Evolutionary conservation across 2,888 invertebrate genomes (phyloP).

Genomic region (Tachystola acroxantha): DNA sequence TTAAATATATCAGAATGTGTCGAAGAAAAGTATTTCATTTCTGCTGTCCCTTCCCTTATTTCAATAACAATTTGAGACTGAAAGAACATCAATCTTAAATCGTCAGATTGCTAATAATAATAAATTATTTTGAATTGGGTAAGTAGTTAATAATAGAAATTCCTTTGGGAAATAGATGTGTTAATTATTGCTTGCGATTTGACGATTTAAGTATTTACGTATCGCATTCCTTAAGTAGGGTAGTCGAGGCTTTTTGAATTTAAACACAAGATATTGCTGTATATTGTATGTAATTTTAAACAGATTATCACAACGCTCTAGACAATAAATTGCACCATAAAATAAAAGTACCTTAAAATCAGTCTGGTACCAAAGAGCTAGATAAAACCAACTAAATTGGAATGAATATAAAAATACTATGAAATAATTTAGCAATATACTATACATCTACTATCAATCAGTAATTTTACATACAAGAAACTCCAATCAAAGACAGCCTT

Average conservation of each 20-base stretch:
- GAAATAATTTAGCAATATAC: conserved; percentile 73
- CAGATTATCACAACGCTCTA: conserved; percentile 78
- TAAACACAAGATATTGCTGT: conserved; percentile 37
- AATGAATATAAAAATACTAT: conserved; percentile 77
- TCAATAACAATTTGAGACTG: not conserved
- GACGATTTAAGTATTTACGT: too few relatives aligned
- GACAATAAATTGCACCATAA: conserved; percentile 76
- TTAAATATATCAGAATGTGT: conserved; percentile 10
- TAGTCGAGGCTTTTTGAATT: too few relatives aligned
- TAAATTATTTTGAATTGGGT: too few relatives aligned
- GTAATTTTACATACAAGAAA: conserved; percentile 60
- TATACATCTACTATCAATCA: conserved; percentile 54
- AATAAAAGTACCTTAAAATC: conserved; percentile 77
- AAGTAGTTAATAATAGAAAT: too few relatives aligned
- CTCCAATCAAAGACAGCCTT: conserved; percentile 66
- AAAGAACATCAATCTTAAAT: too few relatives aligned
- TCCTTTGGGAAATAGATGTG: too few relatives aligned
- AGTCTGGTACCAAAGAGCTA: conserved; percentile 76
- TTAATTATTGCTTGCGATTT: too few relatives aligned
- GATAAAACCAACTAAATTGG: conserved; percentile 63
- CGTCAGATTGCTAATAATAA: too few relatives aligned
- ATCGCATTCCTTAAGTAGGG: too few relatives aligned
- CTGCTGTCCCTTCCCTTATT: not conserved
- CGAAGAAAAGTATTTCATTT: conserved; percentile 1
- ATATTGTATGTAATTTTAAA: conserved; percentile 75